These are phyloP conservation scores for Seriola rivoliana DNA, from an alignment of 2,113 vertebrate genomes.

Conservation along the genomic window DNA sequence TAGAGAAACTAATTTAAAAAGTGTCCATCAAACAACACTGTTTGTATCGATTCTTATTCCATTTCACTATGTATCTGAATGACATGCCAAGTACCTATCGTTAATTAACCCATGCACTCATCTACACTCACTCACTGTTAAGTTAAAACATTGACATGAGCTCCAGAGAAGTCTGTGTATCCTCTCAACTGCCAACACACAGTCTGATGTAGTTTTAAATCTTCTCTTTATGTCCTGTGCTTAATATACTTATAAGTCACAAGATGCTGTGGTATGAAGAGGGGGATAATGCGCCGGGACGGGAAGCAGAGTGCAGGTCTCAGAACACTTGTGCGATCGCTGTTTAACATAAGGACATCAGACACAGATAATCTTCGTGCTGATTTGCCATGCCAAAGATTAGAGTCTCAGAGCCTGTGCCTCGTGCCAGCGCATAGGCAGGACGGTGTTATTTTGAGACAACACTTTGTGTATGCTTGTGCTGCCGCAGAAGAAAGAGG, in stretches of 20 bases:
- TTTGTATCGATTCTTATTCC: background rate
- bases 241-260: constrained; percentile 32
- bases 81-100: background rate
- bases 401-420: background rate
- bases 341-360: constrained; percentile 47
- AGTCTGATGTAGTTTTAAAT: background rate
- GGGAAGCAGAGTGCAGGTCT: constrained; percentile 16
- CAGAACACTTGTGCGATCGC: constrained; percentile 18
- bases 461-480: background rate
- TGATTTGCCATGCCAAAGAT: constrained; percentile 33
- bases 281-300: constrained; percentile 32
- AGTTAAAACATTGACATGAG: background rate
- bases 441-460: constrained; percentile 1
- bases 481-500: constrained; percentile 10
- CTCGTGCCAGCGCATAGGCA: background rate
- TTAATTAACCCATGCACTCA: background rate
- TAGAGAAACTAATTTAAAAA: background rate
- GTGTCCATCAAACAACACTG: background rate
- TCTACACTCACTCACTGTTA: background rate
- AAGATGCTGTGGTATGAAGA: background rate
- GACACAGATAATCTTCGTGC: constrained; percentile 44
- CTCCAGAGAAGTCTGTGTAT: background rate
- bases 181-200: background rate
- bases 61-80: background rate
- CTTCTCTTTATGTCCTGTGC: background rate